Evolutionary conservation across 37 sponge, comb jelly and placozoan genomes (phyloP).

Genomic region (Spongilla lacustris): DNA sequence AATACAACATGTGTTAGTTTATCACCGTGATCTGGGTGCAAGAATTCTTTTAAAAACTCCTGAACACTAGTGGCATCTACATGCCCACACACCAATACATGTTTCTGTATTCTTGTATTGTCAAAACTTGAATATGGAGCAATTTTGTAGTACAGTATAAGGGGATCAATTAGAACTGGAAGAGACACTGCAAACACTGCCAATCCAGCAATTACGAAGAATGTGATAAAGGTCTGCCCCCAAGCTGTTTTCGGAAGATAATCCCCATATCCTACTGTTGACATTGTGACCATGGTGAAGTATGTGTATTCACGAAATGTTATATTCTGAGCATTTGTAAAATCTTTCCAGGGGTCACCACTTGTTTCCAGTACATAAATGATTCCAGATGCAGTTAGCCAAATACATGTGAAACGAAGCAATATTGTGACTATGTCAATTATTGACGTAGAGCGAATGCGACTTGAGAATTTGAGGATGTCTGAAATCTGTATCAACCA

Average conservation of each 20-base stretch:
- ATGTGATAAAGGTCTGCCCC: conserved; percentile 67
- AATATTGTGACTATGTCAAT: conserved; percentile 34
- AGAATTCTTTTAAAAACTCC: conserved; percentile 69
- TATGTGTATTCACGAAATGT: conserved; percentile 55
- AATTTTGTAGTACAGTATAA: conserved; percentile 5
- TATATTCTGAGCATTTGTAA: background rate
- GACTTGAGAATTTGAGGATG: conserved; percentile 33
- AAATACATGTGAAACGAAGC: conserved; percentile 41
- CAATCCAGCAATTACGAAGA: conserved; percentile 78
- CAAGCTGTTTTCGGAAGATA: conserved; percentile 50
- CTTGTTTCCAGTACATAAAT: conserved; percentile 72
- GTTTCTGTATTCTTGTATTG: conserved; percentile 19
- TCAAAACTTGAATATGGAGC: conserved; percentile 41
- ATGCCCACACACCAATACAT: conserved; percentile 80
- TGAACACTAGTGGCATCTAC: conserved; percentile 38
- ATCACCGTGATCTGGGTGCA: conserved; percentile 73
- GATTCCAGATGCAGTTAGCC: conserved; percentile 69
- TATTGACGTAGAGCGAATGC: conserved; percentile 18
- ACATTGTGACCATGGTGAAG: conserved; percentile 79
- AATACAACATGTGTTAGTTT: conserved; percentile 61
- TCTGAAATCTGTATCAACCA: conserved; percentile 44
- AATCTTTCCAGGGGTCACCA: conserved; percentile 83
- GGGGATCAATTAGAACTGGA: conserved; percentile 34
- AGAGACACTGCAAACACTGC: conserved; percentile 56
- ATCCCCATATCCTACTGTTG: conserved; percentile 94